A percentile compares a stretch with the other conserved stretches of the same genome.
These are phyloP conservation scores for Montipora capitata DNA, from an alignment of 92 coral and sea anemone species.

Conservation along the genomic window DNA sequence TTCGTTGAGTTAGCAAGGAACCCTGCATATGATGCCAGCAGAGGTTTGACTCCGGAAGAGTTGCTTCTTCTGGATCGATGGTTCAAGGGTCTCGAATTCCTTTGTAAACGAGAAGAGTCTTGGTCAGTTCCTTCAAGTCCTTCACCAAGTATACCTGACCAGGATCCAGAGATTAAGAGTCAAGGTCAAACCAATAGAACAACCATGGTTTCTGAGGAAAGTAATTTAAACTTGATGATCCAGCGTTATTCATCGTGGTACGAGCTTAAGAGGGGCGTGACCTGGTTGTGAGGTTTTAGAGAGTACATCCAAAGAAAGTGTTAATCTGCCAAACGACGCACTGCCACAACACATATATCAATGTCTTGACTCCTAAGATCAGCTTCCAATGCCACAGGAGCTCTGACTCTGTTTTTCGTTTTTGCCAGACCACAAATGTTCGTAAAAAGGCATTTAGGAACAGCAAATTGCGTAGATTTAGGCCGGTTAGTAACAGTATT, in stretches of 20 bases:
- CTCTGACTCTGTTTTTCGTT: constrained; percentile 68
- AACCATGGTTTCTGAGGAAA: constrained; percentile 3
- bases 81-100: constrained; percentile 16
- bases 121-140: no score
- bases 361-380: constrained; percentile 56
- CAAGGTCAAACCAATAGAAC: neutral
- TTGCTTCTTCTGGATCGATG: neutral
- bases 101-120: neutral
- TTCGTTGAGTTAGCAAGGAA: no score
- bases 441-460: constrained; percentile 66
- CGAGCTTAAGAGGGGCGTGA: neutral
- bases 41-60: no score
- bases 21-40: no score
- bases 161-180: no score
- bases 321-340: no score
- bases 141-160: no score
- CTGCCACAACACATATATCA: constrained; percentile 52
- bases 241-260: neutral
- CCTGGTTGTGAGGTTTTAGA: constrained; percentile 34
- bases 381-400: constrained; percentile 65
- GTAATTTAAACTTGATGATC: neutral
- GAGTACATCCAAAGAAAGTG: neutral
- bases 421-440: constrained; percentile 71
- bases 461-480: constrained; percentile 28
- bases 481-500: constrained; percentile 1